Conservation (phyloP, 1,140 invertebrate genomes). For the Caenorhabditis inopinata region DNA sequence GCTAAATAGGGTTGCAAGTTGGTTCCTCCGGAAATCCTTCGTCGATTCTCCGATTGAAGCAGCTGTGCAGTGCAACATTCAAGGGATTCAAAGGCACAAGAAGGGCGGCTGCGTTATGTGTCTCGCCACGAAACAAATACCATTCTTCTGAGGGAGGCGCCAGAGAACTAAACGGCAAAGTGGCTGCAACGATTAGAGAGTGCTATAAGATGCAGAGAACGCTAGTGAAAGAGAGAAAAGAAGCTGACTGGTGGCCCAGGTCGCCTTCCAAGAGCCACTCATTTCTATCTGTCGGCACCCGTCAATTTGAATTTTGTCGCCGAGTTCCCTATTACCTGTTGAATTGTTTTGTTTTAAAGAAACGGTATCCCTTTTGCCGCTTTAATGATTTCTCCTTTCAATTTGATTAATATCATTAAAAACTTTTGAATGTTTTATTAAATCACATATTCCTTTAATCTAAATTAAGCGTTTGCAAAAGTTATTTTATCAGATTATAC, state of each 20-base stretch:
- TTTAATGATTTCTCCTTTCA: not conserved
- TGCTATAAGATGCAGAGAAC: not conserved
- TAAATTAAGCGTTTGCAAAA: too few relatives aligned
- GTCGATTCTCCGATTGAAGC: too few relatives aligned
- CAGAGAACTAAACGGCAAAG: not conserved
- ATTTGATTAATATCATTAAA: too few relatives aligned
- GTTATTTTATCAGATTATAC: too few relatives aligned
- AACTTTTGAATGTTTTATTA: too few relatives aligned
- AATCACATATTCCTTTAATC: too few relatives aligned
- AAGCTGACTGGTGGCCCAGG: constrained; percentile 28
- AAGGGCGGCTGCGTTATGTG: not conserved
- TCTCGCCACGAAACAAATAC: not conserved
- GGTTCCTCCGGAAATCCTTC: too few relatives aligned
- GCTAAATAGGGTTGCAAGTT: too few relatives aligned
- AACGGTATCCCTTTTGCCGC: not conserved
- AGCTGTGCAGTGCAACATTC: too few relatives aligned
- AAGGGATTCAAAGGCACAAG: not conserved
- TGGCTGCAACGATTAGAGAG: not conserved
- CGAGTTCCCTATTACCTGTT: not conserved
- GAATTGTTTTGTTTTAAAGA: not conserved
- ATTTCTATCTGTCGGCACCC: not conserved
- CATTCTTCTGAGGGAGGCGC: not conserved
- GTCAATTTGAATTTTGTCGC: not conserved
- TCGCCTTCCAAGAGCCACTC: constrained; percentile 19
- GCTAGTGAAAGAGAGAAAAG: not conserved